These are phyloP conservation scores for Nesometra sesokonis DNA, from an alignment of 35 echinoderm and acorn worm genomes.

Conservation along the genomic window DNA sequence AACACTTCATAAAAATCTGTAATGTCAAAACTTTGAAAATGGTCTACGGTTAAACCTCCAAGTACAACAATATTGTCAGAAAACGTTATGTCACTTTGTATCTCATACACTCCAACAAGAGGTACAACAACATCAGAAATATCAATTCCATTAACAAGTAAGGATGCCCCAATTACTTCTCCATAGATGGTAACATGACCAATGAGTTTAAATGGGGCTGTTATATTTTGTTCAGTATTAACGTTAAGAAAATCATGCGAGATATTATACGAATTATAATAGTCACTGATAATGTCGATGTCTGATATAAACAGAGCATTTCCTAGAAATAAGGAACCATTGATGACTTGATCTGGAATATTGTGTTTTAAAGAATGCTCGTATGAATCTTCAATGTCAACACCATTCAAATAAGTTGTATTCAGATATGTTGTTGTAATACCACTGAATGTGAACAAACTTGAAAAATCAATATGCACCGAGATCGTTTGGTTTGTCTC, in stretches of 20 bases:
- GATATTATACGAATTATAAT: not conserved
- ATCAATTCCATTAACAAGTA: no score
- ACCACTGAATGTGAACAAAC: not conserved
- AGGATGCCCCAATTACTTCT: no score
- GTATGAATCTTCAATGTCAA: not conserved
- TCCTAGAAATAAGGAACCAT: not conserved
- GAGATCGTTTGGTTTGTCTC: not conserved
- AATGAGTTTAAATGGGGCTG: no score
- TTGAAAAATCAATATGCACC: not conserved
- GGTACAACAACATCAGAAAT: no score
- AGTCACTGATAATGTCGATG: not conserved
- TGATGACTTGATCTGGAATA: not conserved
- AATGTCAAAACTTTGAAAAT: no score
- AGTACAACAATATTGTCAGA: no score
- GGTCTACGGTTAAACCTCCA: no score
- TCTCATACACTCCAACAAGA: no score
- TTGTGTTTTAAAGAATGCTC: not conserved
- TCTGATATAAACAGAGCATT: not conserved
- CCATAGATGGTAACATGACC: no score
- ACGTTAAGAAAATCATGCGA: not conserved
- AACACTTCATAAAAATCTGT: no score
- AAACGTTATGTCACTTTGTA: no score
- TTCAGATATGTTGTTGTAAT: not conserved
- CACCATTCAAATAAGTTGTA: not conserved
- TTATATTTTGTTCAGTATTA: no score